phyloP scores from a whole-genome alignment of 2,113 vertebrate genomes.

The Oryzias curvinotus region DNA sequence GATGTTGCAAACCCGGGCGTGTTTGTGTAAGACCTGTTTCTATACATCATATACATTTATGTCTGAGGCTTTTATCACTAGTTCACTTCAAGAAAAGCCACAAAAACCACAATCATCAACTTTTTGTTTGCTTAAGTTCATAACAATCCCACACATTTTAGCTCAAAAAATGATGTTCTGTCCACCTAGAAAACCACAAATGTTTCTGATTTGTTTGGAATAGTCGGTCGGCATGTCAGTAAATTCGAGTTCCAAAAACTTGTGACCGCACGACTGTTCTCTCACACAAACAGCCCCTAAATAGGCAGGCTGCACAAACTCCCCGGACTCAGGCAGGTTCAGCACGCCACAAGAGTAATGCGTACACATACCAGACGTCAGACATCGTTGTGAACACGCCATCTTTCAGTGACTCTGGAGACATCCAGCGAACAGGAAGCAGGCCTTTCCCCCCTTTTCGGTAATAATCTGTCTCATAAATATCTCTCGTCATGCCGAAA shows the following conservation, averaged over 20 bases:
- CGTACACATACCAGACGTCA: slow-evolving; percentile 90
- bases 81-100: too few relatives aligned
- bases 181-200: slow-evolving; percentile 13
- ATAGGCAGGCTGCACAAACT: slow-evolving; percentile 16
- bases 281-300: slow-evolving; percentile 11
- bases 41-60: too few relatives aligned
- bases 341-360: slow-evolving; percentile 7
- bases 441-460: slow-evolving; percentile 96
- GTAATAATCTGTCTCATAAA: slow-evolving; percentile 99
- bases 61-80: too few relatives aligned
- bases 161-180: background rate
- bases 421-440: slow-evolving; percentile 99
- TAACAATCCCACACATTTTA: too few relatives aligned
- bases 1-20: too few relatives aligned
- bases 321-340: slow-evolving; percentile 31
- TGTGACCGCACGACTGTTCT: slow-evolving; percentile 18
- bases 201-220: slow-evolving; percentile 32
- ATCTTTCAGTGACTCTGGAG: slow-evolving; percentile 95
- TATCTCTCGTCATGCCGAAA: slow-evolving; percentile 98
- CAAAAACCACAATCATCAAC: too few relatives aligned
- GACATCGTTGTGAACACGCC: slow-evolving; percentile 98
- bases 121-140: too few relatives aligned
- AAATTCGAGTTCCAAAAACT: slow-evolving; percentile 28
- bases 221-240: slow-evolving; percentile 6
- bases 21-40: too few relatives aligned